Percentiles rank a stretch among this genome's conserved stretches.
These are phyloP conservation scores for Ptiloglossa arizonensis DNA, from an alignment of 1,140 invertebrate species.

Conservation along the genomic window DNA sequence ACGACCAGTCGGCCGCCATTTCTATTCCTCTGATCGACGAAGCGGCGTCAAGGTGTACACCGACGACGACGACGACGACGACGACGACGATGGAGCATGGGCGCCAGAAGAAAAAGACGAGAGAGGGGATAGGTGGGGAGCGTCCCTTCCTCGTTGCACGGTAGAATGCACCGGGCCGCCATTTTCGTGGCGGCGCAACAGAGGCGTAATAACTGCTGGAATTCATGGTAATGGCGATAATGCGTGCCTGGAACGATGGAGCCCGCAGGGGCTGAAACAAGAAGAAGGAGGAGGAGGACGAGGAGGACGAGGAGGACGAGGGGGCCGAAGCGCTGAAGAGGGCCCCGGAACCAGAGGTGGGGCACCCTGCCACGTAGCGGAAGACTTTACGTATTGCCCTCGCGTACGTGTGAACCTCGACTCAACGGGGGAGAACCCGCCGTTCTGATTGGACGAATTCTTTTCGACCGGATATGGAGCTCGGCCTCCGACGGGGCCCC, in stretches of 20 bases:
- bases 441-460: conserved; percentile 61
- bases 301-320: too few species aligned
- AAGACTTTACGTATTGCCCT: conserved; percentile 49
- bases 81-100: conserved; percentile 9
- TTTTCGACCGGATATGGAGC: conserved; percentile 63
- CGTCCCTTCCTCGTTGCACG: conserved; percentile 57
- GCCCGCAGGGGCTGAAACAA: conserved; percentile 50
- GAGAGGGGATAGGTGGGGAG: conserved; percentile 6
- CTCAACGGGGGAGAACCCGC: conserved; percentile 47
- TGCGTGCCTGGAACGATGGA: conserved; percentile 54
- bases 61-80: not conserved
- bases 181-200: conserved; percentile 72
- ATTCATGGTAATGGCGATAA: conserved; percentile 72
- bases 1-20: too few species aligned
- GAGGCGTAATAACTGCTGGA: conserved; percentile 71
- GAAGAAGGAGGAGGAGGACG: too few species aligned
- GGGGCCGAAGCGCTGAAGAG: conserved; percentile 14
- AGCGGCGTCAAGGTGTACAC: too few species aligned
- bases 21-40: too few species aligned
- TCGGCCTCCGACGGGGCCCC: conserved; percentile 43
- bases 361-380: conserved; percentile 66
- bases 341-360: conserved; percentile 63
- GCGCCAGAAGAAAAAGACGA: conserved; percentile 40
- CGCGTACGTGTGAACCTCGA: conserved; percentile 58
- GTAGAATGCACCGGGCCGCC: conserved; percentile 63